phyloP scores from a whole-genome alignment of 2,113 vertebrate genomes.

The Zosterops pallidus region DNA sequence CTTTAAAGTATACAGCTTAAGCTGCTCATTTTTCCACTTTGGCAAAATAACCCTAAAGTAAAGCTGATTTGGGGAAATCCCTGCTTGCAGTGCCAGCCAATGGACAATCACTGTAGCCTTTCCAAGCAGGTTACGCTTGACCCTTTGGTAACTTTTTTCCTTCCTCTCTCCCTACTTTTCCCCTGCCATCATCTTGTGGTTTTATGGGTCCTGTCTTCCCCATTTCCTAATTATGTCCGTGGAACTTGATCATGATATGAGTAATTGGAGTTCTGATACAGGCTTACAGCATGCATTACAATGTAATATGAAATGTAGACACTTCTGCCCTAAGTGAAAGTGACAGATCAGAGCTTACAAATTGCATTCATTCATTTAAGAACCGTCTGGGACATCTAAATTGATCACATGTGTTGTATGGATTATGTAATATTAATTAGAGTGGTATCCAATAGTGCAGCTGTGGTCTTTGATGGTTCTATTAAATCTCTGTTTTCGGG shows the following conservation, averaged over 20 bases:
- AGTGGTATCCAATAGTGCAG: conserved; percentile 52
- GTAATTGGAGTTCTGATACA: conserved; percentile 58
- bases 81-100: background rate
- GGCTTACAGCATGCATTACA: conserved; percentile 49
- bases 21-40: background rate
- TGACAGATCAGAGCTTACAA: conserved; percentile 62
- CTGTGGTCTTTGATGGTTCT: conserved; percentile 58
- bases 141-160: background rate
- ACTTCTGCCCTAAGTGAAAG: conserved; percentile 58
- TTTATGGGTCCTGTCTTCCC: background rate
- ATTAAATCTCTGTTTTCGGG: conserved; percentile 41
- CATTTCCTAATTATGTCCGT: conserved; percentile 32
- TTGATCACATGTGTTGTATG: conserved; percentile 60
- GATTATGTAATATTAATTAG: conserved; percentile 73
- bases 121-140: background rate
- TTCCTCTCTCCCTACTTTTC: background rate
- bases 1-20: background rate
- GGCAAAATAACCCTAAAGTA: background rate
- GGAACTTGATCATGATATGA: conserved; percentile 37
- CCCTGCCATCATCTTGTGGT: background rate
- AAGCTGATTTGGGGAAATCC: background rate
- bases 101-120: background rate
- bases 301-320: conserved; percentile 50
- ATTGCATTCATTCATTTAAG: conserved; percentile 59
- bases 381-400: conserved; percentile 45